Evolutionary conservation across 2,888 invertebrate genomes (phyloP).

Genomic region (Deilephila porcellus): DNA sequence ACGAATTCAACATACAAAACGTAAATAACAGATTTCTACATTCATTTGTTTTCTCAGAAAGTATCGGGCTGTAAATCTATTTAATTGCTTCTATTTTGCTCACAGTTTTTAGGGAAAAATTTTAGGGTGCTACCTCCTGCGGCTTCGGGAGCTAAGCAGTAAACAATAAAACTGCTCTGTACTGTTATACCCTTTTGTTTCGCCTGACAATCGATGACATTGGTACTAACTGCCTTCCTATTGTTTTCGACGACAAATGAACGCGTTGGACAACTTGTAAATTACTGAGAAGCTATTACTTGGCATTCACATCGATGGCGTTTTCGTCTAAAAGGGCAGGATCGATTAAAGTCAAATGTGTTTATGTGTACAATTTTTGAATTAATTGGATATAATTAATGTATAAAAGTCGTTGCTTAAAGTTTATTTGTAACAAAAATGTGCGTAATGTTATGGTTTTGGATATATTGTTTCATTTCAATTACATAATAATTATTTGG

Average conservation of each 20-base stretch:
- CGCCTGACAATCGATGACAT: conserved; percentile 65
- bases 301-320: neutral
- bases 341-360: neutral
- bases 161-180: conserved; percentile 79
- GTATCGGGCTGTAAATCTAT: conserved; percentile 78
- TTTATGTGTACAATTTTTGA: no score
- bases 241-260: conserved; percentile 78
- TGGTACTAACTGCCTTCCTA: conserved; percentile 62
- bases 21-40: conserved; percentile 44
- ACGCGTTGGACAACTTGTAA: conserved; percentile 61
- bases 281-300: conserved; percentile 26
- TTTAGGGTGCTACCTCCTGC: conserved; percentile 79
- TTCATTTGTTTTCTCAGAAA: conserved; percentile 67
- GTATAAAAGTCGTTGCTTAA: no score
- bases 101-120: conserved; percentile 64
- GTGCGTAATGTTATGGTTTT: no score
- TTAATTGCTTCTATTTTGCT: conserved; percentile 73
- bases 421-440: no score
- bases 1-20: conserved; percentile 56
- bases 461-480: no score
- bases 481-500: no score
- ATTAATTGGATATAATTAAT: no score
- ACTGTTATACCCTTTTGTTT: conserved; percentile 71
- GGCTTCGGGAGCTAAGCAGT: conserved; percentile 74
- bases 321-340: conserved; percentile 12